Base-by-base conservation (phyloP, 2,888 invertebrate genomes). In the Eupithecia insigniata region DNA sequence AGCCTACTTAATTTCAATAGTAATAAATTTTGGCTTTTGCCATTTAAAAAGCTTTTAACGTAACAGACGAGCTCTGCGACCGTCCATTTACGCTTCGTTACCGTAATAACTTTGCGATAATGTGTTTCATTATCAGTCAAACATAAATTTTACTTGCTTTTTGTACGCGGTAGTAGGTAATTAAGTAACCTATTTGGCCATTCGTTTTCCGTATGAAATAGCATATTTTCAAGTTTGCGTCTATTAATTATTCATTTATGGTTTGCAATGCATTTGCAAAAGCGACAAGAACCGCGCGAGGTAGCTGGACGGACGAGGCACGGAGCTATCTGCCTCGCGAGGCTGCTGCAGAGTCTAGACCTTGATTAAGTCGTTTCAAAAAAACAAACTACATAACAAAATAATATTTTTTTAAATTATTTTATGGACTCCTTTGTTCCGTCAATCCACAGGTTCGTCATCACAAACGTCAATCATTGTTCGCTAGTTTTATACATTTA, bases 41-140 rank as follows among this genome's bases (percentile, higher is more conserved):
- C 69, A 43, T 66, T 72, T 70, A 5, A 46, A 75, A 73, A 70
- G 70, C 70, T 73, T 70, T 73, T 72, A 72, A 67, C 32, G 67
- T 66, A 65, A 55, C 68, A 68, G 64, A 67, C 64, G 69, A 67
- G 43, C 28, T 51, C 10, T 62, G 46, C 32, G 61, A 62, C 26
- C 36, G 55, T 43, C 26, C 60, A 69, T 69, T 72, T 22, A 51
- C 32, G 43, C 55, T 55, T 72, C 43, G 43, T 65, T 69, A 68
- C 55, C 58, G 26, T 64, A 58, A 70, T 66, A 62, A 7, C 51
- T 66, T 66, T 66, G 36, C 46, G 22, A 68, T 51, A 65, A 65
- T 70, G 22, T 51, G n/a, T 60, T 66, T 70, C 36, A 34, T 22
- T 32, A 61, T 51, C 10, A 51, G 51, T 51, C 26, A 55, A 55